A percentile compares a stretch with the other conserved stretches of the same genome.
phyloP scores from a whole-genome alignment of 2,888 invertebrate genomes.

The Drosophila acutilabella region DNA sequence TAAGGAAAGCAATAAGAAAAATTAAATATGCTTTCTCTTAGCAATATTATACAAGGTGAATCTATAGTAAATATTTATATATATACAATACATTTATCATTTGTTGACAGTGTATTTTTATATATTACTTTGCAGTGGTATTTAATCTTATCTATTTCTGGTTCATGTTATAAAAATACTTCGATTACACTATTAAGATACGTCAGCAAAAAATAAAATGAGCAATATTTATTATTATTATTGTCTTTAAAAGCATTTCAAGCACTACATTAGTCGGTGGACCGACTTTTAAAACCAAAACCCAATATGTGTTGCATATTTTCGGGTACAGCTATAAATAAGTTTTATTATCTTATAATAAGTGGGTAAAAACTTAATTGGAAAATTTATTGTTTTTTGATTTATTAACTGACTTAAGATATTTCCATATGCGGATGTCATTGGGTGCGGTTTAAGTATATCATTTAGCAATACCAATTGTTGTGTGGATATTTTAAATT shows the following conservation, averaged over 20 bases:
- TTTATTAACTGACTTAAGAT: too few species aligned
- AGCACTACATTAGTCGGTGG: constrained; percentile 2
- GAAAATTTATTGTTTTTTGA: neutral
- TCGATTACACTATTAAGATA: neutral
- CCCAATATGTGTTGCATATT: neutral
- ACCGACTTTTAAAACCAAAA: constrained; percentile 2
- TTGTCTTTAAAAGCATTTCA: neutral
- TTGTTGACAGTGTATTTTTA: neutral
- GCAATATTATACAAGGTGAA: constrained; percentile 7
- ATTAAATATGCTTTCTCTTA: constrained; percentile 21
- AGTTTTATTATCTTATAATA: neutral
- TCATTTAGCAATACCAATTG: constrained; percentile 29
- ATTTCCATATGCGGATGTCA: neutral
- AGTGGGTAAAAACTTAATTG: neutral
- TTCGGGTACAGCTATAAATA: neutral
- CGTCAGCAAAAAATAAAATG: neutral
- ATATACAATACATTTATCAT: neutral
- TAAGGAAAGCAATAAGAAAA: constrained; percentile 19
- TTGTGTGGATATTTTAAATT: constrained; percentile 6
- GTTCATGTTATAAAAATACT: constrained; percentile 8
- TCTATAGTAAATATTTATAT: neutral
- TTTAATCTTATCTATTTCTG: constrained; percentile 15
- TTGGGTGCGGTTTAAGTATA: neutral
- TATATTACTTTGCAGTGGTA: neutral
- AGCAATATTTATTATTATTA: constrained; percentile 2